phyloP scores from a whole-genome alignment of 30 jellyfish, hydroid and myxozoan species.

The Phacellophora camtschatica region DNA sequence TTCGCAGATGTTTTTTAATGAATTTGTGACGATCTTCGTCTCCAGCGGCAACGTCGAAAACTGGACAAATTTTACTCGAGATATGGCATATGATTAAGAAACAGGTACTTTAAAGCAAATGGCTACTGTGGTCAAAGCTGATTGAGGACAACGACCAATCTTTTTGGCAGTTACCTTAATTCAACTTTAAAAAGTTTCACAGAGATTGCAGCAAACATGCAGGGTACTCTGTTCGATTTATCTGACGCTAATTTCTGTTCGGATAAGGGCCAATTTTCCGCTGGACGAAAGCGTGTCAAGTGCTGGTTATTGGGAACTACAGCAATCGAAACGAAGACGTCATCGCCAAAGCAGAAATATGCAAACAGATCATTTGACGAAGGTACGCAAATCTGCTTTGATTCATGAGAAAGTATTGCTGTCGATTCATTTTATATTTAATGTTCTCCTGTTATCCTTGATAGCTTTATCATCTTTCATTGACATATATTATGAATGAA shows the following conservation, averaged over 20 bases:
- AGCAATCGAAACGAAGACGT: conserved; percentile 22
- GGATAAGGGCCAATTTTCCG: conserved; percentile 28
- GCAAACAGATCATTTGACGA: conserved; percentile 40
- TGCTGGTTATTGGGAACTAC: conserved; percentile 54
- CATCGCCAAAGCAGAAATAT: conserved; percentile 14
- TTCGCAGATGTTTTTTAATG: conserved; percentile 28
- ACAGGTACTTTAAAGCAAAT: conserved; percentile 48
- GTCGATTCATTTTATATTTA: too few species aligned
- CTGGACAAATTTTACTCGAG: conserved; percentile 19
- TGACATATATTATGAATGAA: too few species aligned
- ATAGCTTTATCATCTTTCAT: too few species aligned
- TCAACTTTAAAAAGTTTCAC: not conserved
- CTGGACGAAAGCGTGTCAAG: conserved; percentile 57
- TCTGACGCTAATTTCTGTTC: not conserved
- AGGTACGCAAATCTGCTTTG: too few species aligned
- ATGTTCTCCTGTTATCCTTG: too few species aligned
- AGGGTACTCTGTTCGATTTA: not conserved
- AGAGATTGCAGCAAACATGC: not conserved
- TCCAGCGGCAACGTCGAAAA: not conserved
- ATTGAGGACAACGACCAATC: not conserved
- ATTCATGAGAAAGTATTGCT: too few species aligned
- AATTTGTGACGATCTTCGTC: conserved; percentile 37
- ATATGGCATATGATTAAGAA: conserved; percentile 27
- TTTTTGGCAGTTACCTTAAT: not conserved
- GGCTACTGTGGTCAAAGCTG: not conserved